These are phyloP conservation scores for Lycaena phlaeas DNA, from an alignment of 2,888 invertebrate genomes.

Conservation along the genomic window DNA sequence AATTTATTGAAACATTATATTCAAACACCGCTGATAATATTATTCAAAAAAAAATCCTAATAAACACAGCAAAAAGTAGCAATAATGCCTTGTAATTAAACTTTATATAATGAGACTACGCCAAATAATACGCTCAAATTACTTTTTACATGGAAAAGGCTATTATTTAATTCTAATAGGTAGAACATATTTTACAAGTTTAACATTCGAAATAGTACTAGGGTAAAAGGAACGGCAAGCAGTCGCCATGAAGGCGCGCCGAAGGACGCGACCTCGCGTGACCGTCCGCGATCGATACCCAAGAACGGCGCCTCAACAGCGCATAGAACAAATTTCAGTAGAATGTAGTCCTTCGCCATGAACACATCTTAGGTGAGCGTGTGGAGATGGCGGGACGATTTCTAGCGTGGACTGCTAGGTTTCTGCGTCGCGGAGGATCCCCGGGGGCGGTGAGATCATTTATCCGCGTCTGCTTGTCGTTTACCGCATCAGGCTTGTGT, in stretches of 20 bases:
- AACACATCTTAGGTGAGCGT: conserved; percentile 34
- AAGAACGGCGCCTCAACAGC: conserved; percentile 39
- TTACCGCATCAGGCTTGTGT: conserved; percentile 46
- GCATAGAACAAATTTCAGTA: conserved; percentile 48
- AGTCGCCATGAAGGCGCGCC: conserved; percentile 62
- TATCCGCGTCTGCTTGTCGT: conserved; percentile 61
- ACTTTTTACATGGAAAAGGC: too few relatives aligned
- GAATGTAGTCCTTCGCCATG: conserved; percentile 47
- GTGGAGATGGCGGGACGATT: conserved; percentile 33
- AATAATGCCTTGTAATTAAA: too few relatives aligned
- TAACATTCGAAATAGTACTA: too few relatives aligned
- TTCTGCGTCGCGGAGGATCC: conserved; percentile 62
- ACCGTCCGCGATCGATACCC: conserved; percentile 58
- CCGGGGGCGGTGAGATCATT: conserved; percentile 67
- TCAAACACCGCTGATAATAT: too few relatives aligned
- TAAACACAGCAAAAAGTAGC: too few relatives aligned
- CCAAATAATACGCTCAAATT: too few relatives aligned
- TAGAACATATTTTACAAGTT: too few relatives aligned
- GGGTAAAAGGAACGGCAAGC: too few relatives aligned
- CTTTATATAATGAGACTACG: too few relatives aligned
- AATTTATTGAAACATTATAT: too few relatives aligned
- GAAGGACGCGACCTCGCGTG: conserved; percentile 71
- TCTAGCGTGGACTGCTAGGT: conserved; percentile 57
- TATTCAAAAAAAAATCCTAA: too few relatives aligned
- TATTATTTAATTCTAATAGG: too few relatives aligned